A percentile compares a stretch with the other conserved stretches of the same genome.
phyloP scores from a whole-genome alignment of 2,113 vertebrate species.

The Puntigrus tetrazona region DNA sequence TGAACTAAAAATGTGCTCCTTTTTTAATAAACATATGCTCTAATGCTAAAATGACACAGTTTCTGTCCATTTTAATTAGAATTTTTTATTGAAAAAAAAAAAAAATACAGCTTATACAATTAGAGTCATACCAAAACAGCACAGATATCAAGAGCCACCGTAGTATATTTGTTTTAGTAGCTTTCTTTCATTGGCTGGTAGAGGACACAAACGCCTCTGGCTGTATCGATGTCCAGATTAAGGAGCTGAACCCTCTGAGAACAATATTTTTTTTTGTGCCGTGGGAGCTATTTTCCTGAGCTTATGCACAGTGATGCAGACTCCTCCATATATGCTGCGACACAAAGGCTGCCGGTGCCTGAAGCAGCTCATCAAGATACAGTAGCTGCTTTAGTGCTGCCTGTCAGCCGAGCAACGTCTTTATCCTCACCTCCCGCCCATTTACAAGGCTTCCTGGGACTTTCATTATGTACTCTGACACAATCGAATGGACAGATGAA shows the following conservation, averaged over 20 bases:
- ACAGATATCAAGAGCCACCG: too few species aligned
- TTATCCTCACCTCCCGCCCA: constrained; percentile 32
- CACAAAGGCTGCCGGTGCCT: constrained; percentile 21
- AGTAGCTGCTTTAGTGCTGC: constrained; percentile 25
- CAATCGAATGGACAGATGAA: constrained; percentile 43
- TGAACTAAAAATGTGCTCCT: too few species aligned
- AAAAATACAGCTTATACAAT: too few species aligned
- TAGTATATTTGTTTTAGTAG: not conserved
- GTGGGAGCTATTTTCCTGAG: not conserved
- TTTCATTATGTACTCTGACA: constrained; percentile 40
- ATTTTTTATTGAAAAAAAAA: too few species aligned
- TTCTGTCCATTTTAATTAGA: too few species aligned
- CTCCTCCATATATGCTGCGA: not conserved
- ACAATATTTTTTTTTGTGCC: not conserved
- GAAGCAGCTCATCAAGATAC: constrained; percentile 20
- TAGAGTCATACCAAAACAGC: too few species aligned
- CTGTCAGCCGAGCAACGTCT: constrained; percentile 38
- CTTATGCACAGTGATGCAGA: constrained; percentile 23
- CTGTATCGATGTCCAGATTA: constrained; percentile 1
- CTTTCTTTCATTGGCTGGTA: not conserved
- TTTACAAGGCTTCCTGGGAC: constrained; percentile 38
- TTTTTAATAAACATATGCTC: too few species aligned
- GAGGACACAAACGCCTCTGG: not conserved
- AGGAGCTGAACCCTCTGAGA: not conserved
- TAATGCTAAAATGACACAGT: too few species aligned